Conservation (phyloP, 2,113 vertebrate species). For the Globicephala melas region DNA sequence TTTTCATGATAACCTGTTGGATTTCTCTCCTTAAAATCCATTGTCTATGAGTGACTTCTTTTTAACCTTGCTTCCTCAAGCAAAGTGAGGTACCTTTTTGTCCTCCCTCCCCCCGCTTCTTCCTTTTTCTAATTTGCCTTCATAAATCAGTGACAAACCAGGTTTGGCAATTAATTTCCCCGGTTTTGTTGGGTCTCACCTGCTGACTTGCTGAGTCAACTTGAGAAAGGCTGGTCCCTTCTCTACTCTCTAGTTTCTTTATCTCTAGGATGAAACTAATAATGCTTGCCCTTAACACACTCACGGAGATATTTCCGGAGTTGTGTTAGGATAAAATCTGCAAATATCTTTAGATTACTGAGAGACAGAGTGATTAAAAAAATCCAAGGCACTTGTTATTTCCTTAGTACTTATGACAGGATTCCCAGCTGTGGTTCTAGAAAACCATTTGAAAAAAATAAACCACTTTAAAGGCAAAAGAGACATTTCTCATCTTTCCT, state of each 20-base stretch:
- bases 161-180: neutral
- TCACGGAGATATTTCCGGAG: neutral
- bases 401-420: conserved; percentile 22
- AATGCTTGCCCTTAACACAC: neutral
- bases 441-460: neutral
- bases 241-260: neutral
- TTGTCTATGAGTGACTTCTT: neutral
- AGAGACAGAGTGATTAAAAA: neutral
- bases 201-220: neutral
- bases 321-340: conserved; percentile 10
- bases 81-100: neutral
- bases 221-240: neutral
- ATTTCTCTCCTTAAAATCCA: conserved; percentile 22
- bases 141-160: neutral
- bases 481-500: neutral
- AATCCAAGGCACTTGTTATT: neutral
- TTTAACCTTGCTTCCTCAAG: neutral
- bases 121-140: neutral
- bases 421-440: neutral
- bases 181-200: neutral
- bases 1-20: neutral
- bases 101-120: neutral
- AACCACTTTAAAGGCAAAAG: neutral
- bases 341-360: conserved; percentile 26
- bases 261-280: neutral